Evolutionary conservation across 1,140 invertebrate genomes (phyloP).

Genomic region (Dolichoris vasculosae): DNA sequence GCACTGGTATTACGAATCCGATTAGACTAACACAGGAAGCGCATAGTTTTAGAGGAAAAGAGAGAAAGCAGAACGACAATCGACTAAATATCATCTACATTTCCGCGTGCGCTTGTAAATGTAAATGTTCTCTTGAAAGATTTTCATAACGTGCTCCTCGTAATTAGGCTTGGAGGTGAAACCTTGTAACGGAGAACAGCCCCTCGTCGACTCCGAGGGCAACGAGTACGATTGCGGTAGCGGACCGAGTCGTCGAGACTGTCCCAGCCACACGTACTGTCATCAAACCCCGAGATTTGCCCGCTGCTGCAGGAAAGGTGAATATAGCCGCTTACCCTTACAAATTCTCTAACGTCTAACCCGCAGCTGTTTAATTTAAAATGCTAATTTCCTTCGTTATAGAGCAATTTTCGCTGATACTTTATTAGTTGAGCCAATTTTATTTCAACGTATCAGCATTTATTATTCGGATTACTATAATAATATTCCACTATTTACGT

Average conservation of each 20-base stretch:
- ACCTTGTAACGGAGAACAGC: slow-evolving; percentile 88
- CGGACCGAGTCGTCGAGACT: slow-evolving; percentile 84
- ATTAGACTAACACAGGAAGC: neutral
- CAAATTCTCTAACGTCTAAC: neutral
- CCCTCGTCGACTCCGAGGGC: slow-evolving; percentile 81
- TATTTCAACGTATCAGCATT: too few species aligned
- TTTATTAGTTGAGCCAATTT: neutral
- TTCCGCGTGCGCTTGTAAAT: neutral
- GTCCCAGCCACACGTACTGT: slow-evolving; percentile 88
- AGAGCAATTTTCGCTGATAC: neutral
- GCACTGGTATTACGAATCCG: slow-evolving; percentile 5
- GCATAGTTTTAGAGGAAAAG: neutral
- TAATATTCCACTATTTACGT: too few species aligned
- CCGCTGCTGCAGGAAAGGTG: slow-evolving; percentile 88
- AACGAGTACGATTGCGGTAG: slow-evolving; percentile 91
- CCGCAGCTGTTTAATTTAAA: neutral
- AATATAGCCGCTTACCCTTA: slow-evolving; percentile 29
- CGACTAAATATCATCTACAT: neutral
- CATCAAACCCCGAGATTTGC: slow-evolving; percentile 87
- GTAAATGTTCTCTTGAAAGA: neutral
- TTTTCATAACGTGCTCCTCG: neutral
- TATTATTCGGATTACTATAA: too few species aligned
- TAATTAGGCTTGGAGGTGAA: slow-evolving; percentile 86
- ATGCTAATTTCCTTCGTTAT: neutral
- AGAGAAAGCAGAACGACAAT: neutral